Evolutionary conservation across 2,888 invertebrate species (phyloP).

Genomic region (Dexiosoma caninum): DNA sequence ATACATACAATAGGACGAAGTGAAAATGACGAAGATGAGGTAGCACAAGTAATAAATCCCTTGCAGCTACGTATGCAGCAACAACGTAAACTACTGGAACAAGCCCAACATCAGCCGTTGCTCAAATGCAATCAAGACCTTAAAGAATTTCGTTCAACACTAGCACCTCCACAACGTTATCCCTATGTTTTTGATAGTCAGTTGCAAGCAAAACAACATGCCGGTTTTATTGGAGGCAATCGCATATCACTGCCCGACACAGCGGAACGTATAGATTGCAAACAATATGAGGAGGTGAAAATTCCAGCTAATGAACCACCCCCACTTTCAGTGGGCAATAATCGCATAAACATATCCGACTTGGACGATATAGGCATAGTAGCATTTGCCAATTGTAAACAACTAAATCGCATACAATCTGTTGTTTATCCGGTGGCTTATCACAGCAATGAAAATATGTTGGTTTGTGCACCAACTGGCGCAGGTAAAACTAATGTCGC

Average conservation of each 20-base stretch:
- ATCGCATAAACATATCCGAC: conserved; percentile 80
- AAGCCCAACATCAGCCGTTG: conserved; percentile 73
- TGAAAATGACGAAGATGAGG: conserved; percentile 68
- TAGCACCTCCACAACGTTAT: conserved; percentile 78
- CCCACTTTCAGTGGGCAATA: conserved; percentile 81
- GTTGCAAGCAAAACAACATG: conserved; percentile 81
- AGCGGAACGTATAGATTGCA: conserved; percentile 84
- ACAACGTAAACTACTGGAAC: conserved; percentile 73
- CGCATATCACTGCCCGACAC: conserved; percentile 89
- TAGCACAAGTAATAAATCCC: conserved; percentile 78
- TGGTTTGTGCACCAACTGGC: conserved; percentile 99
- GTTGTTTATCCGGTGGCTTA: conserved; percentile 97
- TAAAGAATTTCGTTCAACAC: conserved; percentile 66
- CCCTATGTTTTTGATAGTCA: conserved; percentile 94
- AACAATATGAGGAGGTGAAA: conserved; percentile 90
- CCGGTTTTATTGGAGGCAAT: conserved; percentile 87
- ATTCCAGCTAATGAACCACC: conserved; percentile 85
- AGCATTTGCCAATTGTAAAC: conserved; percentile 92
- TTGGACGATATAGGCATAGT: conserved; percentile 88
- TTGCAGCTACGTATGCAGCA: conserved; percentile 74
- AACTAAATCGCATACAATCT: conserved; percentile 95
- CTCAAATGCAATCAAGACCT: conserved; percentile 68
- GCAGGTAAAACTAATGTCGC: conserved; percentile 99
- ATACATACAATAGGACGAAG: conserved; percentile 67
- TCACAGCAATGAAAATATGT: conserved; percentile 95